Conservation (phyloP, 2,113 vertebrate species). For the Mystacornis crossleyi region DNA sequence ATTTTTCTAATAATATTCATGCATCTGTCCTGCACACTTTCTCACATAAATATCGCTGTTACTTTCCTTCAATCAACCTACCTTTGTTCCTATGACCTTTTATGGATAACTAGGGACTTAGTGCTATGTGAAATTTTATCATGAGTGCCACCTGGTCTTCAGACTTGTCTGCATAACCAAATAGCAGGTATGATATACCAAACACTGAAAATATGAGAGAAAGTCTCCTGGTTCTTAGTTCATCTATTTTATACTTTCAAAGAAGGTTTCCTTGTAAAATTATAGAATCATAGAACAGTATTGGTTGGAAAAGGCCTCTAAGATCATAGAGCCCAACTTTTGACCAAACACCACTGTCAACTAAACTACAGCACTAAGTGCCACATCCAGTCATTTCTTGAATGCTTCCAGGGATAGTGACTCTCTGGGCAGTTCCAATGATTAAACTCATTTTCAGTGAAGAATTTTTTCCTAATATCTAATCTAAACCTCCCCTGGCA, state of each 20-base stretch:
- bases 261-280: not conserved
- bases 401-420: not conserved
- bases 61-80: not conserved
- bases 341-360: not conserved
- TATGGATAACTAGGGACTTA: not conserved
- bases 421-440: not conserved
- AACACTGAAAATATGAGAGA: not conserved
- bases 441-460: not conserved
- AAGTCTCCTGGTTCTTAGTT: not conserved
- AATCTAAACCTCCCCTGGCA: not conserved
- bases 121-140: not conserved
- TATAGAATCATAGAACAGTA: not conserved
- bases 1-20: conserved; percentile 38
- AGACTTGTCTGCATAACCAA: not conserved
- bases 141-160: not conserved
- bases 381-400: accelerated
- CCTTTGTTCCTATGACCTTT: not conserved
- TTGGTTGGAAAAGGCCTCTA: not conserved
- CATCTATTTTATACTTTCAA: not conserved
- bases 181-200: not conserved
- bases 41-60: conserved; percentile 4
- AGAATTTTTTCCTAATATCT: not conserved
- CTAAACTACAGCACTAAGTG: not conserved
- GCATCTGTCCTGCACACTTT: conserved; percentile 1
- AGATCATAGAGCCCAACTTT: not conserved